Percentiles rank a stretch among this genome's conserved stretches.
These are phyloP conservation scores for Hippocampus abdominalis DNA, from an alignment of 2,113 vertebrate genomes.

Conservation along the genomic window DNA sequence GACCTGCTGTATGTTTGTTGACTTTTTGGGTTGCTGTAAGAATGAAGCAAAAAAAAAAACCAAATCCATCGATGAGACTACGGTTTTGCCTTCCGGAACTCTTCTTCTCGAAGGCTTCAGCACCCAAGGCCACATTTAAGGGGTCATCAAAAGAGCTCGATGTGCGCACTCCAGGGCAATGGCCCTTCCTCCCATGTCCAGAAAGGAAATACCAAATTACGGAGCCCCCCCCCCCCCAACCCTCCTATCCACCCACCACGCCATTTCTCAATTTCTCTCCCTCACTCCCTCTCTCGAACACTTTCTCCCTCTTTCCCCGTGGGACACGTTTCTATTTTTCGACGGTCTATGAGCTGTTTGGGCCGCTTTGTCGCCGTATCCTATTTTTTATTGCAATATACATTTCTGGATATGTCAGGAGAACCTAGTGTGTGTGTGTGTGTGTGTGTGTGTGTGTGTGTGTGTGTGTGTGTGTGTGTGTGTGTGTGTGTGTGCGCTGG, in stretches of 20 bases:
- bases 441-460: not conserved
- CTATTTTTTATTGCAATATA: slow-evolving; percentile 3
- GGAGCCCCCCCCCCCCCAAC: slow-evolving; percentile 36
- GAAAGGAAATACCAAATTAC: slow-evolving; percentile 77
- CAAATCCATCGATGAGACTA: not conserved
- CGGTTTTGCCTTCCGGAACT: not conserved
- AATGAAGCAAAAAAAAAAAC: not conserved
- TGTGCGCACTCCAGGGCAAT: slow-evolving; percentile 47
- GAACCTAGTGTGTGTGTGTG: not conserved
- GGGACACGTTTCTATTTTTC: slow-evolving; percentile 2
- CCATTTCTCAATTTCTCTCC: slow-evolving; percentile 18
- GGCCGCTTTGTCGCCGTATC: slow-evolving; percentile 4
- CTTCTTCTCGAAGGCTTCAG: slow-evolving; percentile 11
- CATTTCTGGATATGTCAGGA: not conserved
- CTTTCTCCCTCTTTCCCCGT: not conserved
- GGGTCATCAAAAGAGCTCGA: slow-evolving; percentile 50
- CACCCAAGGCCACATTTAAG: slow-evolving; percentile 52
- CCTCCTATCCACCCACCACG: not conserved
- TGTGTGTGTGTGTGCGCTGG: slow-evolving; percentile 36
- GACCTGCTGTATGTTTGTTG: not conserved
- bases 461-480: slow-evolving; percentile 18
- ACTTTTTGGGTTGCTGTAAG: not conserved
- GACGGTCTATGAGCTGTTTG: slow-evolving; percentile 1
- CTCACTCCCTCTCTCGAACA: not conserved
- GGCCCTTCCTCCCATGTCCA: slow-evolving; percentile 55